These are phyloP conservation scores for Cosmopolites sordidus DNA, from an alignment of 2,888 invertebrate genomes.

Conservation along the genomic window DNA sequence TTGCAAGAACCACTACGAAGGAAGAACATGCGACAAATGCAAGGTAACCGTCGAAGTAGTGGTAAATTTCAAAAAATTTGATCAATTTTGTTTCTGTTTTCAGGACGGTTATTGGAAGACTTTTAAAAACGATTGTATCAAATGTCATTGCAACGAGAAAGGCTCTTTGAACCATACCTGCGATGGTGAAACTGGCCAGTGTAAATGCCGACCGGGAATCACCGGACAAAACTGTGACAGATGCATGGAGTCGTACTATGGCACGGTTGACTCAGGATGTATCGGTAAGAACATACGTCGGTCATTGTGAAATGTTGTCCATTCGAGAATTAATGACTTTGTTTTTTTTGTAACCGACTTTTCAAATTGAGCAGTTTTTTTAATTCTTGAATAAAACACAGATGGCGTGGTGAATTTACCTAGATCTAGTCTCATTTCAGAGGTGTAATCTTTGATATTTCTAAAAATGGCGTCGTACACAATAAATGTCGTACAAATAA, in stretches of 20 bases:
- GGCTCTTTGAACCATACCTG: conserved; percentile 67
- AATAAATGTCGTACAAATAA: too few relatives aligned
- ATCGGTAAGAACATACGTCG: conserved; percentile 53
- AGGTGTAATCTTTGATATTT: too few relatives aligned
- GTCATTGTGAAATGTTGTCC: neutral
- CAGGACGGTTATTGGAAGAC: conserved; percentile 76
- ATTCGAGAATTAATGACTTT: too few relatives aligned
- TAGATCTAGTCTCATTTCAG: too few relatives aligned
- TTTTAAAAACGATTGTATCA: conserved; percentile 68
- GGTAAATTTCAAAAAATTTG: neutral
- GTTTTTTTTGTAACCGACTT: too few relatives aligned
- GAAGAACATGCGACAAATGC: conserved; percentile 71
- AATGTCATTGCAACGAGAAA: conserved; percentile 75
- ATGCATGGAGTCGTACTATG: conserved; percentile 73
- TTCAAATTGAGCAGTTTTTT: too few relatives aligned
- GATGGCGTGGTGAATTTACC: too few relatives aligned
- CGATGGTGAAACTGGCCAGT: conserved; percentile 71
- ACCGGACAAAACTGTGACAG: conserved; percentile 68
- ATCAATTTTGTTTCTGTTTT: conserved; percentile 23
- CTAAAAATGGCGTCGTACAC: too few relatives aligned
- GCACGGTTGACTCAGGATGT: conserved; percentile 73
- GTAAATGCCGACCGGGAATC: conserved; percentile 73
- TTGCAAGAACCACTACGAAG: conserved; percentile 68
- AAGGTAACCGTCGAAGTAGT: conserved; percentile 51
- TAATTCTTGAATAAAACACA: too few relatives aligned